Evolutionary conservation across 1,140 invertebrate genomes (phyloP), one percentile per base, ranked within the genome.

Genomic region (Neuroterus valhalla): DNA sequence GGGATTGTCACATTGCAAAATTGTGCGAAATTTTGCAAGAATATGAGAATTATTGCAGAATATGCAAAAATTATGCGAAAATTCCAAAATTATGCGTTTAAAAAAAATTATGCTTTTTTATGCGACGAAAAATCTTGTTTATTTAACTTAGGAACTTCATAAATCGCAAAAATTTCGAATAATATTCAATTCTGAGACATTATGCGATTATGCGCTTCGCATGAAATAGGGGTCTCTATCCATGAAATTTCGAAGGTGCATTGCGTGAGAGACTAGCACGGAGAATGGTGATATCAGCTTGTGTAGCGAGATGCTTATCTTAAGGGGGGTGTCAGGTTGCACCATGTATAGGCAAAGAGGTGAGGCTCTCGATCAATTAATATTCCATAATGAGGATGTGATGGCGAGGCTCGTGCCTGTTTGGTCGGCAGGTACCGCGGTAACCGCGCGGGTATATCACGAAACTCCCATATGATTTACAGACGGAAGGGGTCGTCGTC

Each of bases 341-440:
- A 73, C 71, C 71, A 66, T 69, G 70, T 71, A n/a, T n/a, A 46
- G 71, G 48, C 23, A 38, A 70, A 72, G 72, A 70, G 68, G 23
- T 26, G 21, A 12, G 71, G 55, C 48, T 66, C 48, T 50, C 82
- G 85, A 85, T 85, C 85, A 85, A 87, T 87, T 85, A 87, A 86
- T 86, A 85, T 86, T 82, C 83, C 78, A 83, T 86, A 86, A 86
- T 84, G 83, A 86, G 85, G 79, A 85, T 81, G 79, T 78, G 81
- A 81, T 81, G 83, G 52, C 70, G 38, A 26, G 66, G 80, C 78
- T 81, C 78, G 78, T 82, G 80, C 78, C 75, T 79, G 78, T 80
- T 77, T 69, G 62, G 68, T 2, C 77, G 21, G 70, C 68, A 74
- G 69, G 69, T 69, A 73, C 77, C 55, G 26, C 67, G 70, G 72